Evolutionary conservation across 2,797 vertebrate species (phyloP).

Genomic region (Chiloscyllium punctatum): DNA sequence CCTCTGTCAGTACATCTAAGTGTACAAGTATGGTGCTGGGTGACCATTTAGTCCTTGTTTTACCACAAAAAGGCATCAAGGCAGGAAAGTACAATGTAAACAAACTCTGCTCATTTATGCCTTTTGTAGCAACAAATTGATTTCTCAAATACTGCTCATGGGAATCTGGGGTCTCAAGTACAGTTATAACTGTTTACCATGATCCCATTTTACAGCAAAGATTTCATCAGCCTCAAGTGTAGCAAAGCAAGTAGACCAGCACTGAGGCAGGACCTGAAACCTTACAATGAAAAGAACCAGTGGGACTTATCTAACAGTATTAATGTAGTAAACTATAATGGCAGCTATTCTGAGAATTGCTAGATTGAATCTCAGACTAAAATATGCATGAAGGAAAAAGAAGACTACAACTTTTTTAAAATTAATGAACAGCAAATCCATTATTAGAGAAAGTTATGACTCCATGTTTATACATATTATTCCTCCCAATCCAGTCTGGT

Average conservation of each 20-base stretch:
- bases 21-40: not conserved
- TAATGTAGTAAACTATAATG: not conserved
- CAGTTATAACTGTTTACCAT: not conserved
- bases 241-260: not conserved
- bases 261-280: not conserved
- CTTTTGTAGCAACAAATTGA: not conserved
- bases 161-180: not conserved
- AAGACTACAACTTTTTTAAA: too few relatives aligned
- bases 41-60: not conserved
- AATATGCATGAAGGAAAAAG: too few relatives aligned
- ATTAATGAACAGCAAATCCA: too few relatives aligned
- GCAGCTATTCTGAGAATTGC: not conserved
- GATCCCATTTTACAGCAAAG: not conserved
- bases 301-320: too few relatives aligned
- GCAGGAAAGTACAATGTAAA: too few relatives aligned
- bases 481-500: too few relatives aligned
- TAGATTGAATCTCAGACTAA: too few relatives aligned
- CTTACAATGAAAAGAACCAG: not conserved
- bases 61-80: too few relatives aligned
- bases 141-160: not conserved
- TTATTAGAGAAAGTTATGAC: too few relatives aligned
- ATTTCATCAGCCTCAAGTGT: not conserved
- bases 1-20: not conserved
- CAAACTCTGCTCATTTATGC: not conserved
- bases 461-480: too few relatives aligned